Evolutionary conservation across 1,140 invertebrate genomes (phyloP), one percentile per base, ranked within the genome.

Genomic region (Anastrepha ludens): DNA sequence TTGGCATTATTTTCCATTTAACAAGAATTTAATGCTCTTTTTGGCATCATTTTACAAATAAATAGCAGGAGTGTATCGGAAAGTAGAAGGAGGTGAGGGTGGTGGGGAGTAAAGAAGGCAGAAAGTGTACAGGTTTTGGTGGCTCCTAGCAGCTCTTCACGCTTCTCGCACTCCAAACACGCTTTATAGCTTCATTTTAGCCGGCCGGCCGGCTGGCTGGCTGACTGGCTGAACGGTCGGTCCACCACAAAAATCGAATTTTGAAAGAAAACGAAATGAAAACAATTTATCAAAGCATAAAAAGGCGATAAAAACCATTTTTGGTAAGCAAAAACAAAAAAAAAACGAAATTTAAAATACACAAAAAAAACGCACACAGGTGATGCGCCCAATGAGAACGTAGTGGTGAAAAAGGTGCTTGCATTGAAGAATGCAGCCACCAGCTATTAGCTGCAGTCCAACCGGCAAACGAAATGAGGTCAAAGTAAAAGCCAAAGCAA

Each of bases 201-300:
- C 74, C 74, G 47, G 74, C n/a, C 70, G 70, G 44, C 70, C 9
- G 15, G 62, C n/a, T 74, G 67, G 67, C 67, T n/a, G 13, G 39
- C 67, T 44, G 41, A 2, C 17, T 20, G 41, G 47, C 17, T 5
- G 8, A 62, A 15, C 4, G 60, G 13, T 13, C 17, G 17, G 3
- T 74, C 2, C 15, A 20, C 8, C 7, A 55, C 58, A 20, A 62
- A 59, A 86, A 86, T 86, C 67, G 67, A 44, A 70, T 41, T 41
- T 62, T 41, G 85, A 86, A 60, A 59, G 58, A 62, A 86, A 86
- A 86, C 29, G 85, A 85, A 85, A 85, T 85, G 81, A 85, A 85
- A 85, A 59, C 81, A 85, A 85, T 85, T 85, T 86, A 86, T 86
- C 85, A 86, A 86, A 86, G 29, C 47, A 81, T 81, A 81, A 81